These are phyloP conservation scores for Aythya baeri DNA, from an alignment of 2,113 vertebrate genomes.

Conservation along the genomic window DNA sequence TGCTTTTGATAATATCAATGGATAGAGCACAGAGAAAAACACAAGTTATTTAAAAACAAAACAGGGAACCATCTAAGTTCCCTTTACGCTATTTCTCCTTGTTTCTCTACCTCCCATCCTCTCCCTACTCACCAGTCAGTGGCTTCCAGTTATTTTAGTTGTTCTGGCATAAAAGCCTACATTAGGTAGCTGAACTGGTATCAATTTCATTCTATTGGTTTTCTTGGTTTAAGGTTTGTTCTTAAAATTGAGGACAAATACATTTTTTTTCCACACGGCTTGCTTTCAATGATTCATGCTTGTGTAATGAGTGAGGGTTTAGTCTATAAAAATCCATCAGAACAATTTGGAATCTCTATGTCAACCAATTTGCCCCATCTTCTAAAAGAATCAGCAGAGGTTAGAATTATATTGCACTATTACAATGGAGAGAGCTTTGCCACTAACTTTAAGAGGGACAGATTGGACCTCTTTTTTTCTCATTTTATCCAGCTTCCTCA, in stretches of 20 bases:
- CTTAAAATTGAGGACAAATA: neutral
- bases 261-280: neutral
- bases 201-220: neutral
- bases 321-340: neutral
- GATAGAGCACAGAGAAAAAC: neutral
- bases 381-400: neutral
- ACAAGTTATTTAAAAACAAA: neutral
- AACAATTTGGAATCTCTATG: neutral
- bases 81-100: neutral
- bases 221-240: neutral
- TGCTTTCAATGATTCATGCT: neutral
- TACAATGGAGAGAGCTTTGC: neutral
- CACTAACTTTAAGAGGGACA: neutral
- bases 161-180: neutral
- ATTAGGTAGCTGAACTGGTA: fast-evolving
- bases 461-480: neutral
- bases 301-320: neutral
- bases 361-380: neutral
- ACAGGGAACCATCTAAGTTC: neutral
- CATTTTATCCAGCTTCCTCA: neutral
- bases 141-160: neutral
- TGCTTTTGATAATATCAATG: neutral
- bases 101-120: neutral
- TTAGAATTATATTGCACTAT: neutral
- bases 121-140: neutral